A percentile compares a stretch with the other conserved stretches of the same genome.
These are phyloP conservation scores for Micronycteris hirsuta DNA, from an alignment of 2,113 vertebrate species.

Conservation along the genomic window DNA sequence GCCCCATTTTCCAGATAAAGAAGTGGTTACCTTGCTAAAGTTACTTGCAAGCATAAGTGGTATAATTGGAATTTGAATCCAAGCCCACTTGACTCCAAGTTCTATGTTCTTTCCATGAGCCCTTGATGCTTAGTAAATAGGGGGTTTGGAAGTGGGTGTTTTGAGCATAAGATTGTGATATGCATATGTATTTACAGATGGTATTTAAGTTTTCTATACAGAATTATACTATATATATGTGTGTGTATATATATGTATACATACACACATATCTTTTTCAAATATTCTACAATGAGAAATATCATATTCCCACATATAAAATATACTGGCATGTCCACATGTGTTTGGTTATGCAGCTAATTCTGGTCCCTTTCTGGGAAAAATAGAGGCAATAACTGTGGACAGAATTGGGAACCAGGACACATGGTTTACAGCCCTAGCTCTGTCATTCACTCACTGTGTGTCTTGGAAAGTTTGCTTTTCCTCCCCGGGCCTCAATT, in stretches of 20 bases:
- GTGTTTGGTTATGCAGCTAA: neutral
- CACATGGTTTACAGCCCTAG: neutral
- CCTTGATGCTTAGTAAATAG: neutral
- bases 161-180: neutral
- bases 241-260: no score
- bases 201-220: constrained; percentile 8
- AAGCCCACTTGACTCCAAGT: neutral
- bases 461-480: neutral
- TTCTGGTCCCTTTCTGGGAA: constrained; percentile 20
- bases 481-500: neutral
- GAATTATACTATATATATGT: neutral
- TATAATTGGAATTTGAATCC: neutral
- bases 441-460: neutral
- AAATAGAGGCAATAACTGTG: neutral
- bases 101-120: neutral
- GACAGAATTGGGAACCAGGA: neutral
- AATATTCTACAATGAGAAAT: neutral
- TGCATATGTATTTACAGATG: neutral
- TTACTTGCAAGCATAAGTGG: neutral
- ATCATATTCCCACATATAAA: neutral
- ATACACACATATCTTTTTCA: neutral
- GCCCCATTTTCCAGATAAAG: neutral
- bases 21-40: constrained; percentile 17
- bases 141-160: neutral
- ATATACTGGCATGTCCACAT: constrained; percentile 5